A percentile compares a stretch with the other conserved stretches of the same genome.
phyloP scores from a whole-genome alignment of 2,888 invertebrate genomes.

The Drosophila buzzatii region DNA sequence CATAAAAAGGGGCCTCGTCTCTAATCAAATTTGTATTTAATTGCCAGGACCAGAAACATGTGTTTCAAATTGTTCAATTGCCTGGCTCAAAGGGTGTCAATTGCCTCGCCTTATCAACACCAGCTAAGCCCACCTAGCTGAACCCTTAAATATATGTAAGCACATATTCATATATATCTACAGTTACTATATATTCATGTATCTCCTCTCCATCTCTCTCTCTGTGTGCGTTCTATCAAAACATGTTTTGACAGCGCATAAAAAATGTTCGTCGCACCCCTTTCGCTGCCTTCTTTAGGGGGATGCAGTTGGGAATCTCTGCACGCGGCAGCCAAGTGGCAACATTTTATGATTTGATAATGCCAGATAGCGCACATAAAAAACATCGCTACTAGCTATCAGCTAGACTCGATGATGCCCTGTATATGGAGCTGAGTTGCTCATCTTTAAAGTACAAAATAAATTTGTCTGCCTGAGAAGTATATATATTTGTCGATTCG shows the following conservation, averaged over 20 bases:
- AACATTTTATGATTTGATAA: constrained; percentile 85
- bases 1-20: constrained; percentile 11
- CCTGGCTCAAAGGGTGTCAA: constrained; percentile 67
- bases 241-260: constrained; percentile 84
- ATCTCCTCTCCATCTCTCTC: neutral
- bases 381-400: neutral
- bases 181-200: constrained; percentile 37
- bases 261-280: constrained; percentile 77
- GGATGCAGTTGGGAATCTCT: constrained; percentile 51
- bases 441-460: too few species aligned
- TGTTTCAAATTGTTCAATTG: constrained; percentile 70
- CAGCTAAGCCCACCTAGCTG: constrained; percentile 12
- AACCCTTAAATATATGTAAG: constrained; percentile 45
- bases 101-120: constrained; percentile 44
- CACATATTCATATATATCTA: constrained; percentile 4
- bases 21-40: constrained; percentile 77
- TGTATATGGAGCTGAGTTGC: neutral
- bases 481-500: too few species aligned
- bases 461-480: too few species aligned
- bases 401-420: constrained; percentile 7
- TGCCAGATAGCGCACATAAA: constrained; percentile 71
- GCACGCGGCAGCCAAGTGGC: constrained; percentile 75
- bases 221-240: constrained; percentile 74
- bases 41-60: constrained; percentile 73
- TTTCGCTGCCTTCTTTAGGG: constrained; percentile 32